These are phyloP conservation scores for Lycopodina hypogea DNA, from an alignment of 37 sponge, comb jelly and placozoan genomes.

Conservation along the genomic window DNA sequence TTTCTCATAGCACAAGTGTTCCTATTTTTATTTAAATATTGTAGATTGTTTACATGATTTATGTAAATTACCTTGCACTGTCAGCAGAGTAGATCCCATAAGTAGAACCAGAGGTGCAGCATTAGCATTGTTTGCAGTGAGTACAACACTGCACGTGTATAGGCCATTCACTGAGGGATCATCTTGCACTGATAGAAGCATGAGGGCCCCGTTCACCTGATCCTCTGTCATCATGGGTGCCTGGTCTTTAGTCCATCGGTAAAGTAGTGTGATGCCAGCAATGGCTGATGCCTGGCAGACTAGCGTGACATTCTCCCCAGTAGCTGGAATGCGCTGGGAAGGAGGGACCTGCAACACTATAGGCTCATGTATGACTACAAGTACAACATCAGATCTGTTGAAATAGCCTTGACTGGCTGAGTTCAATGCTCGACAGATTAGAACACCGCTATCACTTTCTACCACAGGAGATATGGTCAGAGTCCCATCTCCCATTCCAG, in stretches of 20 bases:
- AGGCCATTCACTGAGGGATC: slow-evolving; percentile 5
- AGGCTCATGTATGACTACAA: slow-evolving; percentile 21
- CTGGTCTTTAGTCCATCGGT: slow-evolving; percentile 7
- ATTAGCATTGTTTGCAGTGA: neutral
- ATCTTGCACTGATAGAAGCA: neutral
- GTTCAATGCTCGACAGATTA: slow-evolving; percentile 31
- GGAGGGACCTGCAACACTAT: neutral
- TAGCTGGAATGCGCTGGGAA: neutral
- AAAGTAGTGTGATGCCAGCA: neutral
- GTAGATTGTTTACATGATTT: no score
- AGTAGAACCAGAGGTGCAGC: neutral
- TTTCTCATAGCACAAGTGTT: no score
- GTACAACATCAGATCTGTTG: neutral
- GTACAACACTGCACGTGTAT: slow-evolving; percentile 4
- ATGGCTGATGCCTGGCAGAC: neutral
- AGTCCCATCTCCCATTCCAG: slow-evolving; percentile 20
- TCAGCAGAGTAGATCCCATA: neutral
- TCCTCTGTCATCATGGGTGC: neutral
- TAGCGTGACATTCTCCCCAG: neutral
- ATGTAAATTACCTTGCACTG: slow-evolving; percentile 25
- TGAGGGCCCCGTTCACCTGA: neutral
- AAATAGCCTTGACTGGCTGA: neutral
- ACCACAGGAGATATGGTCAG: slow-evolving; percentile 30
- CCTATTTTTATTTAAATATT: no score
- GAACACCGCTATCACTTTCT: slow-evolving; percentile 5